phyloP scores from a whole-genome alignment of 2,888 invertebrate species.

The Lacanobia oleracea region DNA sequence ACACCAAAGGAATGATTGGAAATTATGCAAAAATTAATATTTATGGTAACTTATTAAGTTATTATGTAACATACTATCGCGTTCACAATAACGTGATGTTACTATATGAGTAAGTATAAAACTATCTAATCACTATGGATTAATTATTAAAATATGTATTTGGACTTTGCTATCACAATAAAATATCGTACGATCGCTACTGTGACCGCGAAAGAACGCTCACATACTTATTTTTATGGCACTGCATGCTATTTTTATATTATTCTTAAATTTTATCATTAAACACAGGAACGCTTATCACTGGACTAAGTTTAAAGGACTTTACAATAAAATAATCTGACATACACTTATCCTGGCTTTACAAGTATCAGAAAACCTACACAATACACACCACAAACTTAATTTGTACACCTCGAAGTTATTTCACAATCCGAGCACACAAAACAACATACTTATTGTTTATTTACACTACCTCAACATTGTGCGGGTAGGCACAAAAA shows the following conservation, averaged over 20 bases:
- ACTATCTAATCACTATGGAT: slow-evolving; percentile 37
- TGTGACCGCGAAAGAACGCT: background rate
- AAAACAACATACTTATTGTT: background rate
- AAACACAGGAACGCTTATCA: background rate
- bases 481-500: background rate
- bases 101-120: background rate
- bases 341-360: background rate
- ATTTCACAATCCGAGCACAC: background rate
- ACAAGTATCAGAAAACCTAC: background rate
- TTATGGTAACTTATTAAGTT: background rate
- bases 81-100: background rate
- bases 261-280: slow-evolving; percentile 3
- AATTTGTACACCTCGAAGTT: background rate
- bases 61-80: background rate
- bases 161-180: slow-evolving; percentile 29
- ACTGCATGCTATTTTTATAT: slow-evolving; percentile 25
- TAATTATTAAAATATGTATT: background rate
- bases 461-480: background rate
- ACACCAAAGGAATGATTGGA: background rate
- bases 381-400: background rate
- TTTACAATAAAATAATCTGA: background rate
- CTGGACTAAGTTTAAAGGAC: background rate
- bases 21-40: slow-evolving; percentile 1
- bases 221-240: slow-evolving; percentile 18
- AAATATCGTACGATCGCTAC: slow-evolving; percentile 19